Evolutionary conservation across 2,113 vertebrate genomes (phyloP).

Genomic region (Himantopus leucocephalus): DNA sequence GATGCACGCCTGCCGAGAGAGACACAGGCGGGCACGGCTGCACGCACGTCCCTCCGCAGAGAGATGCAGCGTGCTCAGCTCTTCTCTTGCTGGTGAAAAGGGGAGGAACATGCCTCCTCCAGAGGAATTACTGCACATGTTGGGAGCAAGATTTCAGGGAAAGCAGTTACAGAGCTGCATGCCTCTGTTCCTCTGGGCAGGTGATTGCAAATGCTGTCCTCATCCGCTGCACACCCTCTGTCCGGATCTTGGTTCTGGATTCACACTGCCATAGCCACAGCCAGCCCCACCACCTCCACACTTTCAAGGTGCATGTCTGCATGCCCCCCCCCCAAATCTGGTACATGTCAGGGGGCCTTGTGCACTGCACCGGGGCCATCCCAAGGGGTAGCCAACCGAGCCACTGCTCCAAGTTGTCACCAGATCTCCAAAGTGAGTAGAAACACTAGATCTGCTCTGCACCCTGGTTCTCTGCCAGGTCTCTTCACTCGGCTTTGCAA

Average conservation of each 20-base stretch:
- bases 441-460: not conserved
- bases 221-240: accelerated
- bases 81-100: not conserved
- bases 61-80: accelerated
- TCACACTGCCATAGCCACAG: not conserved
- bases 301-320: not conserved
- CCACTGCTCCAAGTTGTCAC: not conserved
- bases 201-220: not conserved
- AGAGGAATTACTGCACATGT: not conserved
- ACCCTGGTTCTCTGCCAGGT: not conserved
- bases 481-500: not conserved
- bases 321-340: not conserved
- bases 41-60: accelerated
- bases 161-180: not conserved
- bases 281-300: not conserved
- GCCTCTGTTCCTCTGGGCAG: not conserved
- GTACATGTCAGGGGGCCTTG: not conserved
- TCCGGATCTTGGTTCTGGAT: not conserved
- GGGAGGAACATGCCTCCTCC: not conserved
- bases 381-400: not conserved
- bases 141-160: not conserved
- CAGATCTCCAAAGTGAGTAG: not conserved
- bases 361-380: not conserved
- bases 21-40: accelerated
- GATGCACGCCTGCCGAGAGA: accelerated